Conservation (phyloP, 2,888 invertebrate genomes). For the Ligdia adustata region DNA sequence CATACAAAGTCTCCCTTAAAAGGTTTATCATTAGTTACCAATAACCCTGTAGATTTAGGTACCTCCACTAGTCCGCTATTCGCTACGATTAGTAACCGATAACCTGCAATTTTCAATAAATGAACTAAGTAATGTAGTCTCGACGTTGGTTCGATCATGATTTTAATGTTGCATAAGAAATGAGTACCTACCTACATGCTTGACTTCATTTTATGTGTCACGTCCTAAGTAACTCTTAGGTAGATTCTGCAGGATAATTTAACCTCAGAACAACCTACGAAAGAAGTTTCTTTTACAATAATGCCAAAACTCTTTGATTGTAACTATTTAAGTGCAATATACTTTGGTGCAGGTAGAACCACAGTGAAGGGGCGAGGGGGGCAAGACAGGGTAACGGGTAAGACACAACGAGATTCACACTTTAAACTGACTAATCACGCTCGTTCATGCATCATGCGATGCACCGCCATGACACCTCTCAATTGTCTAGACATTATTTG, state of each 20-base stretch:
- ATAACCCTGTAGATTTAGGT: too few species aligned
- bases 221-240: too few species aligned
- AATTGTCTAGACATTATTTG: not conserved
- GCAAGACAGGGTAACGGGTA: not conserved
- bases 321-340: too few species aligned
- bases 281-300: too few species aligned
- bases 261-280: too few species aligned
- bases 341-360: too few species aligned
- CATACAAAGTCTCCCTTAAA: too few species aligned
- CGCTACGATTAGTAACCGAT: slow-evolving; percentile 8
- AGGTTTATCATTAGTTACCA: too few species aligned
- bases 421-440: not conserved
- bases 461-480: not conserved
- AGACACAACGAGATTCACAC: not conserved
- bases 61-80: not conserved
- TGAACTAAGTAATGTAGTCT: slow-evolving; percentile 18
- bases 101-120: slow-evolving; percentile 22
- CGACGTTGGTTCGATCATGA: slow-evolving; percentile 17
- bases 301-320: too few species aligned
- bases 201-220: too few species aligned
- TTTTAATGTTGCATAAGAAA: slow-evolving; percentile 12
- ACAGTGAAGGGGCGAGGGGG: not conserved
- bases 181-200: not conserved
- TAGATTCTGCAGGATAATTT: too few species aligned
- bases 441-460: not conserved